These are phyloP conservation scores for Acrobasis consociella DNA, from an alignment of 2,888 invertebrate genomes.

Conservation along the genomic window DNA sequence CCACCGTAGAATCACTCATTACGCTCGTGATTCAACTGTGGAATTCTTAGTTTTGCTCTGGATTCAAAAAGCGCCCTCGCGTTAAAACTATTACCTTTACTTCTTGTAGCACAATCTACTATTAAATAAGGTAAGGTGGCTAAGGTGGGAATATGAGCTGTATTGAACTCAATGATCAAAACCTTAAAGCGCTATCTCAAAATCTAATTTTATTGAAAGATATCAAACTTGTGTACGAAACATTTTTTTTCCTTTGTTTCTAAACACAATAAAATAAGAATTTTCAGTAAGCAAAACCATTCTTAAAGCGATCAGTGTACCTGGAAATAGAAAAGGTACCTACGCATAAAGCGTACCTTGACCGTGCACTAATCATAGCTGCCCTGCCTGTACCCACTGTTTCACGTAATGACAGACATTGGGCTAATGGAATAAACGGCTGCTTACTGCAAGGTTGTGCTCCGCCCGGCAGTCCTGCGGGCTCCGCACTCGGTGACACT, in stretches of 20 bases:
- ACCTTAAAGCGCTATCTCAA: too few relatives aligned
- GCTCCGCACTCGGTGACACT: slow-evolving; percentile 60
- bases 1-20: too few relatives aligned
- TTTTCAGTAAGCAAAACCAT: background rate
- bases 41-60: too few relatives aligned
- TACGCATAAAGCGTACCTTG: slow-evolving; percentile 66
- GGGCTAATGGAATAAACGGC: slow-evolving; percentile 78
- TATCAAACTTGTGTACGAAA: too few relatives aligned
- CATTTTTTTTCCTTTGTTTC: background rate
- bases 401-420: slow-evolving; percentile 70
- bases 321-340: slow-evolving; percentile 26
- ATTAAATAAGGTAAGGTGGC: too few relatives aligned
- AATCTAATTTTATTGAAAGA: too few relatives aligned
- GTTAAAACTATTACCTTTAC: too few relatives aligned
- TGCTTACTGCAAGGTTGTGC: slow-evolving; percentile 77
- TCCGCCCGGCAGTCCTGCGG: slow-evolving; percentile 63
- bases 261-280: background rate
- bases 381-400: slow-evolving; percentile 55
- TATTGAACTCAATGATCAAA: too few relatives aligned
- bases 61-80: too few relatives aligned
- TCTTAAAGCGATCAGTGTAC: background rate
- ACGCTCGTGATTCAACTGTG: too few relatives aligned
- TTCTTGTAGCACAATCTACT: too few relatives aligned
- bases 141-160: too few relatives aligned
- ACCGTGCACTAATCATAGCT: slow-evolving; percentile 69